A percentile compares a stretch with the other conserved stretches of the same genome.
Conservation (phyloP, 2,113 vertebrate genomes). For the Perca flavescens region DNA sequence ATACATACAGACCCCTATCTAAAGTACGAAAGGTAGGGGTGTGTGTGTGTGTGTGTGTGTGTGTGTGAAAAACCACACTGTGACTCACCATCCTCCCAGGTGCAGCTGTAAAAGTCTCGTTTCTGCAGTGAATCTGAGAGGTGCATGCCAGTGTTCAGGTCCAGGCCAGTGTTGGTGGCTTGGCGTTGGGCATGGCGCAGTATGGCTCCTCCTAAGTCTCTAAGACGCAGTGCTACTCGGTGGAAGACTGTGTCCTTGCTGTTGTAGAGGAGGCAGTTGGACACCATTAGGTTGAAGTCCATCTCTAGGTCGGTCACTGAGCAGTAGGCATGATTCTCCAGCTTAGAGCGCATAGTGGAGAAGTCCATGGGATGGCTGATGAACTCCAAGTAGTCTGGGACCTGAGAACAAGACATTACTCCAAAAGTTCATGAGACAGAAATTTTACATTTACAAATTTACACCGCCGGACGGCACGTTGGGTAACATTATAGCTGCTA, state of each 20-base stretch:
- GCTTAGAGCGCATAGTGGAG: constrained; percentile 94
- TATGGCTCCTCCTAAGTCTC: constrained; percentile 93
- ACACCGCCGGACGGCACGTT: too few relatives aligned
- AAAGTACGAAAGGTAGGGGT: background rate
- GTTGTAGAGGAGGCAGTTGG: constrained; percentile 99
- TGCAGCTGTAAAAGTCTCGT: constrained; percentile 95
- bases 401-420: constrained; percentile 81
- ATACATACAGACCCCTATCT: background rate
- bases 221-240: constrained; percentile 92
- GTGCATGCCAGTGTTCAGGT: constrained; percentile 91
- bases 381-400: constrained; percentile 99
- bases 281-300: constrained; percentile 98
- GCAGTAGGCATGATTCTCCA: constrained; percentile 93
- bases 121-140: constrained; percentile 92
- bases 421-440: background rate
- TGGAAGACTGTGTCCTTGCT: constrained; percentile 97
- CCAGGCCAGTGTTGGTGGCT: constrained; percentile 93
- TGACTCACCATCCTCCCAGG: constrained; percentile 95
- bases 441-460: too few relatives aligned
- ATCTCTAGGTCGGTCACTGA: constrained; percentile 94
- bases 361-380: constrained; percentile 98
- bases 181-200: constrained; percentile 94
- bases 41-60: background rate
- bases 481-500: too few relatives aligned
- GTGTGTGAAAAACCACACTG: background rate